Evolutionary conservation across 2,113 vertebrate species (phyloP), one percentile per base, ranked within the genome.

Genomic region (Onychostruthus taczanowskii): DNA sequence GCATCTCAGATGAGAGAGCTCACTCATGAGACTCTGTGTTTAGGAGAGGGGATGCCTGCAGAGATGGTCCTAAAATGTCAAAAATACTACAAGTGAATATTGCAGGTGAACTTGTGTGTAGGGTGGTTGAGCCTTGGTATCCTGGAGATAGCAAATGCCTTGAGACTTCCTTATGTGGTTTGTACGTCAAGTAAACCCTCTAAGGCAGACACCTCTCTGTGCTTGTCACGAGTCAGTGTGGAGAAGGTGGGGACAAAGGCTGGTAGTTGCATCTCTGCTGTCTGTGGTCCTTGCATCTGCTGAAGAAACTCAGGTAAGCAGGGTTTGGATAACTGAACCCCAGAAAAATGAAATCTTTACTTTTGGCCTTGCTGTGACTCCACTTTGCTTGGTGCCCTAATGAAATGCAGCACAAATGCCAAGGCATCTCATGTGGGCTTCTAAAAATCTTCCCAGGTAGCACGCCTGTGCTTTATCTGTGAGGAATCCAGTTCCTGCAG

Each of bases 171-270:
- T 79, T 44, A 9, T 33, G 16, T 70, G 13, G 12, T 77, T 83
- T 70, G n/a, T 55, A 6, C 14, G 35, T 10, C 37, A 28, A 19
- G 19, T 49, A 35, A 84, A 67, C 8, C 15, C 24, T 46, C 50
- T 28, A 19, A 58, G 43, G 41, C 46, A 52, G 44, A 43, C 16
- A 23, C 3, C 7, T 50, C 21, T 31, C 59, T 67, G 30, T n/a
- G 18, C 47, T 63, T 44, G 31, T 21, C 56, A 20, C 0, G 0
- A 39, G 39, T 24, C 55, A 20, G 4, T 16, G 9, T 1, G 1
- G 37, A 91, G 47, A 52, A 78, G 41, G 67, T 47, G 43, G 5
- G 68, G 16, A 33, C 0, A 3, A 73, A 68, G 55, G 52, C 13
- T 10, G 2, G 2, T 31, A 26, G 27, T 18, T 70, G 33, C 74